phyloP scores from a whole-genome alignment of 2,888 invertebrate species.

The Diarsia mendica region DNA sequence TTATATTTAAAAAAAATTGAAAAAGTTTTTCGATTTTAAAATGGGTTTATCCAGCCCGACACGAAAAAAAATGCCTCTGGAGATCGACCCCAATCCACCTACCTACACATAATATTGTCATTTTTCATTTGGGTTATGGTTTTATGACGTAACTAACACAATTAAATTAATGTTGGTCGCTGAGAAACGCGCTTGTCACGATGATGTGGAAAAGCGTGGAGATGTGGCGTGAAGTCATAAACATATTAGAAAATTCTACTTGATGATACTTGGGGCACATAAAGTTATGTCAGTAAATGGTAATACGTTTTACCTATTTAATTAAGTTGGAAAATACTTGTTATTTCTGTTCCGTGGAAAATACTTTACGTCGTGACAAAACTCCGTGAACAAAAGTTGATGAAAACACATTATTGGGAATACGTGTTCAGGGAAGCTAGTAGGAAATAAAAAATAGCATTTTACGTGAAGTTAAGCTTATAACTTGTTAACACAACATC shows the following conservation, averaged over 20 bases:
- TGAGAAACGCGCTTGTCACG: slow-evolving; percentile 11
- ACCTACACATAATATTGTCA: slow-evolving; percentile 16
- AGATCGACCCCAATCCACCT: too few relatives aligned
- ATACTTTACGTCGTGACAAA: too few relatives aligned
- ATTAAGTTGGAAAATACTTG: neutral
- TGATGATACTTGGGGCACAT: neutral
- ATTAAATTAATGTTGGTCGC: slow-evolving; percentile 28
- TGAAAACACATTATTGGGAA: too few relatives aligned
- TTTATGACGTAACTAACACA: slow-evolving; percentile 32
- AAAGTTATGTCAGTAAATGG: slow-evolving; percentile 4
- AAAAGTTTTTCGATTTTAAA: too few relatives aligned
- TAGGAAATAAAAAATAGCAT: too few relatives aligned
- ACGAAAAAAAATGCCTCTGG: too few relatives aligned
- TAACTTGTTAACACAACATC: too few relatives aligned
- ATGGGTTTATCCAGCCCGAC: too few relatives aligned
- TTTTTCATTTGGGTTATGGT: neutral
- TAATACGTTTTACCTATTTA: neutral
- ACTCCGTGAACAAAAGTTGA: too few relatives aligned
- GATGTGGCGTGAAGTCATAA: slow-evolving; percentile 13
- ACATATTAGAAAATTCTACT: slow-evolving; percentile 40
- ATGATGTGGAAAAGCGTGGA: slow-evolving; percentile 25
- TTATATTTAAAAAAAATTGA: too few relatives aligned
- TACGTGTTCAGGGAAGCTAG: too few relatives aligned
- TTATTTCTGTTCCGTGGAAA: neutral
- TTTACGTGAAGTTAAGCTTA: too few relatives aligned